phyloP scores from a whole-genome alignment of 2,888 invertebrate genomes.

The Cryptocephalus moraei region DNA sequence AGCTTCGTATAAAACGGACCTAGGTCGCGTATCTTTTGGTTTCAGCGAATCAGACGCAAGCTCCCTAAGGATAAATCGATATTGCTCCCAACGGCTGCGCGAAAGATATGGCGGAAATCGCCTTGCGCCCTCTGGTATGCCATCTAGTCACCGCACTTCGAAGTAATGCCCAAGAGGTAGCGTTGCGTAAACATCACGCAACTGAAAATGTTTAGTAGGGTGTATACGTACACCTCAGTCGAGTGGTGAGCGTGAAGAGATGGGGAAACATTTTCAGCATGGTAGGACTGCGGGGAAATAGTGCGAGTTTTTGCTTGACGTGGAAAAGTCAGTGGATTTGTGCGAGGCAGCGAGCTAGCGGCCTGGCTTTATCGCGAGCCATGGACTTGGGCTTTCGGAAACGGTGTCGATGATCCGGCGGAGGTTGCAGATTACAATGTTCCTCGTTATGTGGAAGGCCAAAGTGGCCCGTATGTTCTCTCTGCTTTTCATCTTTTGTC shows the following conservation, averaged over 20 bases:
- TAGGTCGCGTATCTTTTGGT: too few species aligned
- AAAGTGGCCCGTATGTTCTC: background rate
- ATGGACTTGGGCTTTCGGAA: background rate
- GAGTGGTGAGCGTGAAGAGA: background rate
- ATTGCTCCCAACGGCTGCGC: background rate
- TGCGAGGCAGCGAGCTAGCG: background rate
- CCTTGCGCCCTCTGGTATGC: background rate
- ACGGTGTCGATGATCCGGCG: background rate
- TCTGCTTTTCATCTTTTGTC: constrained; percentile 30
- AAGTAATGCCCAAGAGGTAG: background rate
- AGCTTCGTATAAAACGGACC: too few species aligned
- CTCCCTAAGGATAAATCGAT: background rate
- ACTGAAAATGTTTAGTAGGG: background rate
- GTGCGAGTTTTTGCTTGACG: background rate
- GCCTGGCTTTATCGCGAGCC: too few species aligned
- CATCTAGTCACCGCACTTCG: background rate
- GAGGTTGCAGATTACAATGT: background rate
- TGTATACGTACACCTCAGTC: background rate
- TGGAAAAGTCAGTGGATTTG: background rate
- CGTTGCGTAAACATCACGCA: background rate
- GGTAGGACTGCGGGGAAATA: background rate
- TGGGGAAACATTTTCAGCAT: background rate
- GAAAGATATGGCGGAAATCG: background rate
- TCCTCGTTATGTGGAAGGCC: background rate
- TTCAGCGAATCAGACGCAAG: background rate